Percentiles rank a stretch among this genome's conserved stretches.
Evolutionary conservation across 2,888 invertebrate genomes (phyloP).

Genomic region (Parasteatoda lunata): DNA sequence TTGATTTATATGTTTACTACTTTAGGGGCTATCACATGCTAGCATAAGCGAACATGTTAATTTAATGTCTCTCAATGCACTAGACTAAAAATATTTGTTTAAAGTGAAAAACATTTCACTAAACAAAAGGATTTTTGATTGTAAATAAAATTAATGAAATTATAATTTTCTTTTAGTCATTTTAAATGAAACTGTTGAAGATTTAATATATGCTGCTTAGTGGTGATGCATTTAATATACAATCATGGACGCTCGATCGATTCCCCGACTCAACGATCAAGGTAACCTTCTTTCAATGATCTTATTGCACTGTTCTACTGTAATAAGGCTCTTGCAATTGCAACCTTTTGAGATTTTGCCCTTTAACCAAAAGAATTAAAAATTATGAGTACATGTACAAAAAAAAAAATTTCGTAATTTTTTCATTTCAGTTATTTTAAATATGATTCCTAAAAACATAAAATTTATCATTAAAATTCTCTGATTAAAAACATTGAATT

Average conservation of each 20-base stretch:
- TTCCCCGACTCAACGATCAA: slow-evolving; percentile 67
- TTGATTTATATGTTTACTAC: too few relatives aligned
- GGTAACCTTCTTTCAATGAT: slow-evolving; percentile 20
- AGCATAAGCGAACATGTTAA: too few relatives aligned
- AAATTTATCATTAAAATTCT: too few relatives aligned
- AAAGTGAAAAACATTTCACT: not conserved
- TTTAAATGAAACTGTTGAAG: slow-evolving; percentile 21
- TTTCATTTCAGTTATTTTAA: too few relatives aligned
- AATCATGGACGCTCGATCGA: slow-evolving; percentile 59
- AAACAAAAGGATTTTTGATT: not conserved
- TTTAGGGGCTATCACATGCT: too few relatives aligned
- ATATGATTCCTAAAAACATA: too few relatives aligned
- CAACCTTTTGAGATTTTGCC: not conserved
- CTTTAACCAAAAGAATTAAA: too few relatives aligned
- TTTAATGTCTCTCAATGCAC: too few relatives aligned
- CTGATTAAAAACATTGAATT: too few relatives aligned
- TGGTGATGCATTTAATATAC: slow-evolving; percentile 57
- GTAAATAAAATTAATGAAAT: not conserved
- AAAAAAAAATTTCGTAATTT: too few relatives aligned
- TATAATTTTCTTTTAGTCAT: not conserved
- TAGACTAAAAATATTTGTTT: not conserved
- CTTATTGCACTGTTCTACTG: not conserved
- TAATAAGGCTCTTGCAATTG: not conserved
- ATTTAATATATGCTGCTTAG: slow-evolving; percentile 20
- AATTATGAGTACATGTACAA: too few relatives aligned